Conservation (phyloP, 1,140 invertebrate genomes). For the Matsumurasca onukii region DNA sequence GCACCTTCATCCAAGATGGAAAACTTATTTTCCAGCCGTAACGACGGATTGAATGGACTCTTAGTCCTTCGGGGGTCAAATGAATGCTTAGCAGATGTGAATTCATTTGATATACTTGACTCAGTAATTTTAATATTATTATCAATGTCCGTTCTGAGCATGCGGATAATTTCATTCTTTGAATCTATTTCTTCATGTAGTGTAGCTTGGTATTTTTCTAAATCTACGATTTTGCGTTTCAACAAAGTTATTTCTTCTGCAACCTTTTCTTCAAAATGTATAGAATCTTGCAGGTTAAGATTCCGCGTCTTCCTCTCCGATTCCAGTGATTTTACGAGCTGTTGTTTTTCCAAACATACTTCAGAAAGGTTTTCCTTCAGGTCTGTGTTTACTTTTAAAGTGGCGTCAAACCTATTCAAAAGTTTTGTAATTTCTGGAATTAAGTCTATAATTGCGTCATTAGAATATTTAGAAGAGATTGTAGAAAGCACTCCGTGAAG, state of each 20-base stretch:
- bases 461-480: neutral
- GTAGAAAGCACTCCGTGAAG: neutral
- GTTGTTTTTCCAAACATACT: constrained; percentile 1
- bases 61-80: neutral
- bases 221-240: constrained; percentile 7
- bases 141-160: neutral
- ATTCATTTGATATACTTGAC: neutral
- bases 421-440: neutral
- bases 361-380: neutral
- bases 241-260: constrained; percentile 11
- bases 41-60: neutral
- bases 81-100: neutral
- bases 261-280: constrained; percentile 9
- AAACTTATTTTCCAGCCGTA: constrained; percentile 15
- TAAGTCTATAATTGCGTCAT: constrained; percentile 12
- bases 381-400: neutral
- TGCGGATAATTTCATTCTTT: constrained; percentile 9
- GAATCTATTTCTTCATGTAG: constrained; percentile 1
- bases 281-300: constrained; percentile 2
- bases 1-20: neutral
- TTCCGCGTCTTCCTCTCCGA: constrained; percentile 16
- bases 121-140: neutral
- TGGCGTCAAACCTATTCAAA: constrained; percentile 1
- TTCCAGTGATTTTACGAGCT: neutral
- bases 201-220: neutral